Percentiles rank a stretch among this genome's conserved stretches.
Evolutionary conservation across 2,888 invertebrate genomes (phyloP).

Genomic region (Volucella inflata): DNA sequence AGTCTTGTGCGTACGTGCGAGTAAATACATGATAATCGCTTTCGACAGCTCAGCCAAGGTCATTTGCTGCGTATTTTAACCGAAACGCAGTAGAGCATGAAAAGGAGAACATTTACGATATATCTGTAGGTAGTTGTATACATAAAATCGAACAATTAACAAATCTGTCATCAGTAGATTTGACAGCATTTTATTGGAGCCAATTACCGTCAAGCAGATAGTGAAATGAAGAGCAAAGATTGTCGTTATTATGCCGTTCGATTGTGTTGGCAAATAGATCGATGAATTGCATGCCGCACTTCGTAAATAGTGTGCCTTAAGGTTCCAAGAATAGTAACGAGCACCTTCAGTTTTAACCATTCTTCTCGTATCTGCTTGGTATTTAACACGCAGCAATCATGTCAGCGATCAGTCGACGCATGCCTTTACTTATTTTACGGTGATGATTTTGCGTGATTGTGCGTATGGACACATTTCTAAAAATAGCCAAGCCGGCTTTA

Average conservation of each 20-base stretch:
- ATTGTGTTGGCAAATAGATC: slow-evolving; percentile 36
- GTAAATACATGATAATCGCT: no score
- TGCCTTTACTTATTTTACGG: slow-evolving; percentile 21
- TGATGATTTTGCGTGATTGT: slow-evolving; percentile 29
- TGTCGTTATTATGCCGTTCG: slow-evolving; percentile 27
- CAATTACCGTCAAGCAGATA: slow-evolving; percentile 43
- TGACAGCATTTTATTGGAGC: slow-evolving; percentile 51
- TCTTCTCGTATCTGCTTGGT: slow-evolving; percentile 41
- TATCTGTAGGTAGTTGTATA: not conserved
- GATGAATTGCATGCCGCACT: slow-evolving; percentile 19
- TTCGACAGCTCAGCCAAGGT: no score
- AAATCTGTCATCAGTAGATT: slow-evolving; percentile 45
- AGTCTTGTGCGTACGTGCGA: no score
- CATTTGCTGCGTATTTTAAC: no score
- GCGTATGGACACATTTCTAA: slow-evolving; percentile 44
- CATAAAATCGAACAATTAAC: slow-evolving; percentile 37
- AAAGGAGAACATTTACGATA: no score
- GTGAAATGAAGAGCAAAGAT: slow-evolving; percentile 9
- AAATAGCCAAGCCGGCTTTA: slow-evolving; percentile 46
- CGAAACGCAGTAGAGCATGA: no score
- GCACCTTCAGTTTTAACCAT: not conserved
- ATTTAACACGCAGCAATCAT: slow-evolving; percentile 39
- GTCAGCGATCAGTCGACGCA: slow-evolving; percentile 25
- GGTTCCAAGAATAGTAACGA: slow-evolving; percentile 49
- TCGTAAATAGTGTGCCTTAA: slow-evolving; percentile 8